Conservation (phyloP, 2,113 vertebrate species). For the Ameiurus melas region DNA sequence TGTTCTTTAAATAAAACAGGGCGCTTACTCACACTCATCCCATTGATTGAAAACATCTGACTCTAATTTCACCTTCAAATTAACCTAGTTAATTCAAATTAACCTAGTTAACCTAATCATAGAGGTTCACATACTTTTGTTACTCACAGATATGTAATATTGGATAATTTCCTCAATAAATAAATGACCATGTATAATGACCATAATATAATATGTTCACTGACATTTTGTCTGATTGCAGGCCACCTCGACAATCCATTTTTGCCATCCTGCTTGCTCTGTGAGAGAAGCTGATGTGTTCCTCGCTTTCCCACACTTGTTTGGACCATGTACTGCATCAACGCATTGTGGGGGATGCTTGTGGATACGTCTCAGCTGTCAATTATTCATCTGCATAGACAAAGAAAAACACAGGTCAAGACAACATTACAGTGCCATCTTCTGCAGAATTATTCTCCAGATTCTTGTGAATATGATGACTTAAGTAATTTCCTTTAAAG, state of each 20-base stretch:
- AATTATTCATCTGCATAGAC: constrained; percentile 36
- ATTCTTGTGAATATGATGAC: not conserved
- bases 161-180: no score
- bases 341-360: constrained; percentile 28
- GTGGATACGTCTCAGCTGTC: constrained; percentile 35
- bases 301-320: constrained; percentile 17
- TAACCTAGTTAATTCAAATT: no score
- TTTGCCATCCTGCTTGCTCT: constrained; percentile 42
- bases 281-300: constrained; percentile 35
- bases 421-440: constrained; percentile 10
- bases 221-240: constrained; percentile 16
- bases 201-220: no score
- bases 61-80: no score
- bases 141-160: no score
- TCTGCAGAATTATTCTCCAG: constrained; percentile 21
- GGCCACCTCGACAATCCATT: constrained; percentile 36
- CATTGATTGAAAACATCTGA: no score
- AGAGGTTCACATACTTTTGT: no score
- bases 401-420: constrained; percentile 29
- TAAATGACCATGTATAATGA: no score
- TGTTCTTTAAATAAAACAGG: no score
- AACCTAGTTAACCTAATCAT: no score
- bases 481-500: not conserved
- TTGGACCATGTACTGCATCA: constrained; percentile 16
- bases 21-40: no score